Evolutionary conservation across 2,113 vertebrate genomes (phyloP).

Genomic region (Sinocyclocheilus rhinocerous): DNA sequence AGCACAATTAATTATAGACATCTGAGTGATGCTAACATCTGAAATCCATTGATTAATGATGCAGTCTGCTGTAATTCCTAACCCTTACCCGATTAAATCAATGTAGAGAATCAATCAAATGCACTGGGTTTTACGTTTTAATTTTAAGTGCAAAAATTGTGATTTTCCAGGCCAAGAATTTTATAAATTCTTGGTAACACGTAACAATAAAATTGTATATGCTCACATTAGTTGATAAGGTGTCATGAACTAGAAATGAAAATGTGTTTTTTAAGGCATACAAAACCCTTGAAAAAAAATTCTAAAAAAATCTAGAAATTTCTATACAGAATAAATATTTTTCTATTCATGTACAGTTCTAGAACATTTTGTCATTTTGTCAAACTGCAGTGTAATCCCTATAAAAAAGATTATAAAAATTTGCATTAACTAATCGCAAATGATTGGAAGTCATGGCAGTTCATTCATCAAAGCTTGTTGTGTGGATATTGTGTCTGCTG

Average conservation of each 20-base stretch:
- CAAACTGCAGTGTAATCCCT: not conserved
- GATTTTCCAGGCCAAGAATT: not conserved
- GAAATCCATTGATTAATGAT: not conserved
- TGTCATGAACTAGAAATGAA: not conserved
- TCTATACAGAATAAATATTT: too few relatives aligned
- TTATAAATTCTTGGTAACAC: not conserved
- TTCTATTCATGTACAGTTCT: too few relatives aligned
- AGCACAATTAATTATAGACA: not conserved
- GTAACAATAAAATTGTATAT: not conserved
- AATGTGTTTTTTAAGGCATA: not conserved
- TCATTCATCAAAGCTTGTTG: not conserved
- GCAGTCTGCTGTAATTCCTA: not conserved
- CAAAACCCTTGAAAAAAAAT: too few relatives aligned
- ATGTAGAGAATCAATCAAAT: not conserved
- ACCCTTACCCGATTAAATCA: not conserved
- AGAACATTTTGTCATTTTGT: too few relatives aligned
- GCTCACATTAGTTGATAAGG: not conserved
- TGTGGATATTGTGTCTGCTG: not conserved
- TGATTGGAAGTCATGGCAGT: not conserved
- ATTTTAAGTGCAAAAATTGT: not conserved
- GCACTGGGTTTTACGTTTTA: not conserved
- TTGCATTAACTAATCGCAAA: not conserved
- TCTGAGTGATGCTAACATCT: not conserved
- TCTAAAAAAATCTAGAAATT: too few relatives aligned
- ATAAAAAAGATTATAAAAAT: not conserved